phyloP scores from a whole-genome alignment of 2,888 invertebrate species.

The Leptinotarsa peninsularis region DNA sequence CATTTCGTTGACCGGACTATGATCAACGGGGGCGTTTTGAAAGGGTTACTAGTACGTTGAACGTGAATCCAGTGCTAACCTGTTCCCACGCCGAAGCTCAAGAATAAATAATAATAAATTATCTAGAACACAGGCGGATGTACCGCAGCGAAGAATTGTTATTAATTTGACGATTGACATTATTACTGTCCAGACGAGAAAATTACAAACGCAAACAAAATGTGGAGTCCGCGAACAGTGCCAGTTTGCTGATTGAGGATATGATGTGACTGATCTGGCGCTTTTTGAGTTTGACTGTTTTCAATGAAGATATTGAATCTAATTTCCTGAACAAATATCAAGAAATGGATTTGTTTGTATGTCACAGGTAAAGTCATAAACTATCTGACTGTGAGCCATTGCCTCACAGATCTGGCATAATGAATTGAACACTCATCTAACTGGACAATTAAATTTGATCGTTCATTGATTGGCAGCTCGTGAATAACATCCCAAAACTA shows the following conservation, averaged over 20 bases:
- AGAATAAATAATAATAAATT: constrained; percentile 40
- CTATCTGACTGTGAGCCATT: no score
- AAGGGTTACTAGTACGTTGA: constrained; percentile 34
- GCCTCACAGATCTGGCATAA: no score
- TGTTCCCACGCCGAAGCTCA: constrained; percentile 23
- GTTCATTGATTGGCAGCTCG: no score
- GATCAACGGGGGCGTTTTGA: constrained; percentile 29
- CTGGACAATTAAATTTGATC: no score
- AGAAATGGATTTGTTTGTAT: no score
- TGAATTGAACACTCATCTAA: no score
- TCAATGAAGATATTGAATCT: no score
- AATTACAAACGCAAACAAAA: constrained; percentile 11
- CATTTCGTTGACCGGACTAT: background rate
- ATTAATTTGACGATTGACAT: constrained; percentile 13
- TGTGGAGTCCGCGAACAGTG: background rate
- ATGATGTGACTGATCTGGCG: no score
- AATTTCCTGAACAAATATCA: no score
- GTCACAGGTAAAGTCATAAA: no score
- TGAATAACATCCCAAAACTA: no score
- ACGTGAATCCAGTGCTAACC: constrained; percentile 34
- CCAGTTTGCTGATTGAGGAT: background rate
- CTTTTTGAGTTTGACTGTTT: no score
- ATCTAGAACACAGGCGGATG: constrained; percentile 30
- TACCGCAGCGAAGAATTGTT: constrained; percentile 19
- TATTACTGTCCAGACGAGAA: constrained; percentile 5